These are phyloP conservation scores for Aleiodes alternator DNA, from an alignment of 2,888 invertebrate genomes.

Conservation along the genomic window DNA sequence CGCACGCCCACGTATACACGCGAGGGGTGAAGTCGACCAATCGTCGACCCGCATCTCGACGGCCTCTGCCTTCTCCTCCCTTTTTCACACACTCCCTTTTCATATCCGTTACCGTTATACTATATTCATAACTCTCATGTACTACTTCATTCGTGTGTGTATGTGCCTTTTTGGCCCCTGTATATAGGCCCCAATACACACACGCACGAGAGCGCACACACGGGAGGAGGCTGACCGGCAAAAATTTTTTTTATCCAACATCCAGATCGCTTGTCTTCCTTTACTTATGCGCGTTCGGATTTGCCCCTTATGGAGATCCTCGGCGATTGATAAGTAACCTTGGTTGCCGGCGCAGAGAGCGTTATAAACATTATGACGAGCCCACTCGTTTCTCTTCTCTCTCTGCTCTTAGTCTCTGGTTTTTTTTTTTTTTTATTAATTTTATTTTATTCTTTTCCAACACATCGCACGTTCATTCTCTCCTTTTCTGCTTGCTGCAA, in stretches of 20 bases:
- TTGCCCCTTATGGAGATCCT: conserved; percentile 32
- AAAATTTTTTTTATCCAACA: conserved; percentile 30
- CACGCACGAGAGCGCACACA: not conserved
- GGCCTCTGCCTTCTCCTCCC: conserved; percentile 55
- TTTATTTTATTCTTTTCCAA: not conserved
- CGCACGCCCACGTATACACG: conserved; percentile 70
- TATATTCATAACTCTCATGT: conserved; percentile 22
- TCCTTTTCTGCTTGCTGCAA: conserved; percentile 15
- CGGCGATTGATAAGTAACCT: conserved; percentile 30
- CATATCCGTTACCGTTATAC: conserved; percentile 25
- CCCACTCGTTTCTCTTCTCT: conserved; percentile 8
- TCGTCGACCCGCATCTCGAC: conserved; percentile 66
- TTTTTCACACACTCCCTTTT: conserved; percentile 44
- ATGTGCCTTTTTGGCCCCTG: no score
- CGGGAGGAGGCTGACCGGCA: conserved; percentile 14
- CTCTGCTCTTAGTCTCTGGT: no score
- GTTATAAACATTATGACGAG: conserved; percentile 35
- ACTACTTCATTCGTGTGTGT: no score
- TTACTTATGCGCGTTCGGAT: conserved; percentile 21
- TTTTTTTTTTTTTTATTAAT: not conserved
- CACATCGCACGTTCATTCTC: not conserved
- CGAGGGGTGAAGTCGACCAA: conserved; percentile 70
- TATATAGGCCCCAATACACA: not conserved
- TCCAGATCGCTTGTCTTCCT: conserved; percentile 31
- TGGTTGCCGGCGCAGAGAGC: conserved; percentile 28